Base-by-base conservation (phyloP, 2,888 invertebrate species). In the Drosophila diplacantha region DNA sequence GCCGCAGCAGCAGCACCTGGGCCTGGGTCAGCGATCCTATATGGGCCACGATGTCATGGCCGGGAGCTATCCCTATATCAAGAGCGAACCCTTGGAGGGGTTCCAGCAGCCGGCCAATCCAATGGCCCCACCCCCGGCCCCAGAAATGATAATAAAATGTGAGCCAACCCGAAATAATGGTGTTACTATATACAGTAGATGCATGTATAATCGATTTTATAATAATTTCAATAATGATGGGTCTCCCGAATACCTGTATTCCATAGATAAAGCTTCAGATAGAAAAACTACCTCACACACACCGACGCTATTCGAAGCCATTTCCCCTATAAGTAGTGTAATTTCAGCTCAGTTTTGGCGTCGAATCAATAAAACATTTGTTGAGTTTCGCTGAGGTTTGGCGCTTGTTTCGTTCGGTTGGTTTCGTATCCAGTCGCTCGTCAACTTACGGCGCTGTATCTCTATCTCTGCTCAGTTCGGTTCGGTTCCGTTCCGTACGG, bases 51-150 rank as follows among this genome's bases (percentile, higher is more conserved):
- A 50, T 22, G 46, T 81, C 53, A 81, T 76, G 76, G 62, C 73
- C 34, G 51, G 66, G 47, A 65, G 66, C 34, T 80, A 83, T 81
- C 76, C 83, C 14, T 83, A 80, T 55, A 86, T 85, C 26, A 85
- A 85, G 62, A 81, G 83, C 65, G 83, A 85, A 43, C 79, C 85
- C 47, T 54, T 83, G 64, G 86, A 86, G 49, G 60, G 35, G 2
- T 73, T 70, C 1, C 75, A 69, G n/a, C 72, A 65, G 29, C 74
- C 75, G 11, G 73, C 67, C 29, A 81, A 70, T 43, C 73, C 76
- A 22, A 82, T 83, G 84, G 74, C 74, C 29, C 82, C 80, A 41
- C 77, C 84, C 32, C 83, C 84, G 41, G 73, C 64, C 14, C 77
- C 57, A 41, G 84, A 81, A 54, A 69, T 81, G 73, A 73, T 74